Base-by-base conservation (phyloP, 2,888 invertebrate species). In the Allygus modestus region DNA sequence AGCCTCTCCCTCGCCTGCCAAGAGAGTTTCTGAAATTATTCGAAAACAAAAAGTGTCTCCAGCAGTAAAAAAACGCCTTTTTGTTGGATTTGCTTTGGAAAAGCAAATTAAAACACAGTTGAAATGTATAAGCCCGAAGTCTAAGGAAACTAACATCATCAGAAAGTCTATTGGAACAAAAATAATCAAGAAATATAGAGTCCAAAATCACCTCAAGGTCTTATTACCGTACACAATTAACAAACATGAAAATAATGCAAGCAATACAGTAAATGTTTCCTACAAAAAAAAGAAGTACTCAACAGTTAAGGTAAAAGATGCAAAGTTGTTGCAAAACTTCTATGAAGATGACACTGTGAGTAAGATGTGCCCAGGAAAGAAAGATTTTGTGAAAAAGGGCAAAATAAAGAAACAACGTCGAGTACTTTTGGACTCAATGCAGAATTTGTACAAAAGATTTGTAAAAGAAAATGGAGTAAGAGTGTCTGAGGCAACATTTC, bases 201-300 rank as follows among this genome's bases (percentile, higher is more conserved):
- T 58, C 5, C 58, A 58, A 58, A 58, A 58, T 46, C 46, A 46
- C 1, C 17, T 46, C 5, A 54, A 54, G 11, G 7, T 20, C 20
- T 20, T 54, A 1, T 0, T 54, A 2, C 54, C 54, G 2, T 23
- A 23, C 54, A 54, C 11, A 23, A 2, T 23, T 23, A 54, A 9
- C 20, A 23, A 54, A 54, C 54, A 54, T 54, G 20, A 54, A 20
- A 26, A 79, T 51, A 9, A 51, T 79, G 79, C 37, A 79, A 15
- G 12, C 17, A 12, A 15, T 2, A 17, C 4, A 1, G 46, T 46
- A 15, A 17, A 46, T 17, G 31, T 71, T 2, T 2, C 1, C 1
- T 71, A 31, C 23, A 1, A 26, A 15, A n/a, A 31, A 71, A 71
- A 71, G 1, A 2, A 2, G 5, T 20, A 71, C 20, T 7, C 4